Conservation (phyloP, 2,113 vertebrate species). For the Mohoua ochrocephala region DNA sequence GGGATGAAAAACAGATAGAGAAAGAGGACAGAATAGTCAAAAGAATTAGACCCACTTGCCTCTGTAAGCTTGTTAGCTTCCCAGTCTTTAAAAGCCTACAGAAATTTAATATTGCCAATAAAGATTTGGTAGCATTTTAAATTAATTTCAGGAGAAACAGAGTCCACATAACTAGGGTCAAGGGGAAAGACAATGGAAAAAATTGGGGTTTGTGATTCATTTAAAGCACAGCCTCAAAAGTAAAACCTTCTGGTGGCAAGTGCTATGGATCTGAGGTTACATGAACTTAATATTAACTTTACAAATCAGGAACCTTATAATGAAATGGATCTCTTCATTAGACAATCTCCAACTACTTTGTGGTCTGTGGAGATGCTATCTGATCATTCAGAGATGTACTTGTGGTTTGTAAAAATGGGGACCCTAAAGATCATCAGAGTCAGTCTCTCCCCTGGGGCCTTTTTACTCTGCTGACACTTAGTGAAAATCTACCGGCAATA, state of each 20-base stretch:
- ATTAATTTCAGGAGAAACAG: neutral
- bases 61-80: neutral
- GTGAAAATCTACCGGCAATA: constrained; percentile 71
- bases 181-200: neutral
- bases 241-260: neutral
- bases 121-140: neutral
- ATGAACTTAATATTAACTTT: constrained; percentile 49
- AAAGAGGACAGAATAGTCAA: neutral
- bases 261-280: constrained; percentile 21
- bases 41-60: neutral
- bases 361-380: constrained; percentile 75
- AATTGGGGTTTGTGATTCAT: neutral
- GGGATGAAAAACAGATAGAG: neutral
- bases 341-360: constrained; percentile 57
- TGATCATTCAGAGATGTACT: constrained; percentile 80
- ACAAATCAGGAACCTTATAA: constrained; percentile 52
- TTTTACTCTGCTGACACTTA: constrained; percentile 83
- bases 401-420: constrained; percentile 81
- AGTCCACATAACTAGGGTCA: neutral
- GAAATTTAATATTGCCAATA: neutral
- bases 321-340: constrained; percentile 76
- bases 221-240: neutral
- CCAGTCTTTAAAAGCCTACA: neutral
- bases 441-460: constrained; percentile 76
- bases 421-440: constrained; percentile 73